Conservation (phyloP, 2,888 invertebrate species). For the Cephus sareptanus region DNA sequence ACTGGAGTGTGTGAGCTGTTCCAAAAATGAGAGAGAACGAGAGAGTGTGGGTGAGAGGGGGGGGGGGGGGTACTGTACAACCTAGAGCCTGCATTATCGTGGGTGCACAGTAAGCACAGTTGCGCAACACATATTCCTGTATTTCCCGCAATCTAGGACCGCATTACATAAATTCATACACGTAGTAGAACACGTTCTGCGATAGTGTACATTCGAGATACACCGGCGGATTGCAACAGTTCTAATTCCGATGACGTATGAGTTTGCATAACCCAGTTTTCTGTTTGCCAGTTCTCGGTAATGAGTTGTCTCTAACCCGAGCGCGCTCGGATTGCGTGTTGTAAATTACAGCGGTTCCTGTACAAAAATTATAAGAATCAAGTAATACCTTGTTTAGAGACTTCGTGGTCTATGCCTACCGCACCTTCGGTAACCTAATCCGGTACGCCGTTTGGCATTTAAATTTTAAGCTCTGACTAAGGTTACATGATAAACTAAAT, state of each 20-base stretch:
- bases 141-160: conserved; percentile 57
- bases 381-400: too few species aligned
- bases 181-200: conserved; percentile 42
- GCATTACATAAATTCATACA: conserved; percentile 60
- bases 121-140: conserved; percentile 48
- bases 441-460: too few species aligned
- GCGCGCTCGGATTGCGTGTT: conserved; percentile 28
- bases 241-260: conserved; percentile 63
- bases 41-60: background rate
- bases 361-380: too few species aligned
- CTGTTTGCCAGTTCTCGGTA: conserved; percentile 56
- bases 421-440: too few species aligned
- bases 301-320: conserved; percentile 59
- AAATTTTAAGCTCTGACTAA: too few species aligned
- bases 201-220: conserved; percentile 60
- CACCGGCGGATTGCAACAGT: conserved; percentile 52
- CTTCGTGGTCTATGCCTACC: too few species aligned
- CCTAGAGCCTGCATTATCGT: background rate
- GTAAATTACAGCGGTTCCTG: conserved; percentile 19
- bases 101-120: conserved; percentile 26
- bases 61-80: background rate
- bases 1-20: too few species aligned
- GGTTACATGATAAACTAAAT: too few species aligned
- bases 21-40: too few species aligned
- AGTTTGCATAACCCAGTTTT: conserved; percentile 62